Conservation (phyloP, 2,797 vertebrate species). For the Chromobotia macracanthus region DNA sequence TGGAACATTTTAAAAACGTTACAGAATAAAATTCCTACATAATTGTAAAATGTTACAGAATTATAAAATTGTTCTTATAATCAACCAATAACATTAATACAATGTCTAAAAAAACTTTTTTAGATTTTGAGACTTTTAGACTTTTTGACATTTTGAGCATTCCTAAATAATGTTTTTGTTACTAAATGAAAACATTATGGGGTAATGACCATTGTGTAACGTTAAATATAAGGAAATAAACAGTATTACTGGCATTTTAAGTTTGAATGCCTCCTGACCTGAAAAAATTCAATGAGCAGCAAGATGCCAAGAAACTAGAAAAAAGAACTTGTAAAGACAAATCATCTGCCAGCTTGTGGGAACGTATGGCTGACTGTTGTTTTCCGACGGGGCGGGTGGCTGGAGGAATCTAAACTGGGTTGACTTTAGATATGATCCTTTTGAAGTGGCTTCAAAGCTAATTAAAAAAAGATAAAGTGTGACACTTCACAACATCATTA, state of each 20-base stretch:
- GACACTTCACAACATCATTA: no score
- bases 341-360: background rate
- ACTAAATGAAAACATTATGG: no score
- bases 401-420: constrained; percentile 16
- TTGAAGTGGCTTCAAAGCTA: constrained; percentile 2
- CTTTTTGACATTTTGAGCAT: no score
- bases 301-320: constrained; percentile 12
- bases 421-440: constrained; percentile 23
- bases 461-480: background rate
- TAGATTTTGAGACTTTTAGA: no score
- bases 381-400: background rate
- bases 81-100: no score
- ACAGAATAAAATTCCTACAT: no score
- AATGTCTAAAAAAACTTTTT: no score
- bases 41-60: no score
- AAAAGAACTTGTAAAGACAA: constrained; percentile 17
- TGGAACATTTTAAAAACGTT: no score
- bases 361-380: background rate
- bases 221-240: background rate
- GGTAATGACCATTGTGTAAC: constrained; percentile 32
- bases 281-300: background rate
- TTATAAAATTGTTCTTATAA: no score
- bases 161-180: no score
- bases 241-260: constrained; percentile 10
- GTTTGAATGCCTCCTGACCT: background rate